These are phyloP conservation scores for Apolygus lucorum DNA, from an alignment of 1,140 invertebrate species.

Conservation along the genomic window DNA sequence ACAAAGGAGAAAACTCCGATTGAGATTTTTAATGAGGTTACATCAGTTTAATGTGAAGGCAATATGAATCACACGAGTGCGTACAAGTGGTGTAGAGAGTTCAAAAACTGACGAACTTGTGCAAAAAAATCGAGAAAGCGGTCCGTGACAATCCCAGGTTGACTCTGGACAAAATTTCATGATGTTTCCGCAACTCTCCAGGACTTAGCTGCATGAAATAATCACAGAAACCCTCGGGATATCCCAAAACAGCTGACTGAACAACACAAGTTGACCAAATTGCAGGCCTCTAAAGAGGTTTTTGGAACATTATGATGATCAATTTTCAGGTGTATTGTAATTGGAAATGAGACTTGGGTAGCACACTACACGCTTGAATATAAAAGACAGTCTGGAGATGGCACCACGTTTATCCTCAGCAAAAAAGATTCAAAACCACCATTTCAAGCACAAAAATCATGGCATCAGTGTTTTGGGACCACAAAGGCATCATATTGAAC, in stretches of 20 bases:
- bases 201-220: not conserved
- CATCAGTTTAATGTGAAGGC: constrained; percentile 16
- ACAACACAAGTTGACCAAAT: constrained; percentile 2
- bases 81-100: constrained; percentile 21
- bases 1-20: constrained; percentile 13
- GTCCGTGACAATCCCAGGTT: constrained; percentile 8
- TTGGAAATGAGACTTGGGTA: constrained; percentile 1
- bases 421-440: constrained; percentile 5
- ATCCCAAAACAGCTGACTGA: constrained; percentile 25
- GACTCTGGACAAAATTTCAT: constrained; percentile 3
- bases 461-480: not conserved
- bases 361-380: constrained; percentile 21
- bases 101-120: constrained; percentile 22
- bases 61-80: constrained; percentile 17
- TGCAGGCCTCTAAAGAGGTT: constrained; percentile 16
- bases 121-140: constrained; percentile 1
- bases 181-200: not conserved
- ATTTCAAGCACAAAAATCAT: not conserved
- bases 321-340: constrained; percentile 7
- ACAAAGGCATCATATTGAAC: constrained; percentile 8
- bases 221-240: constrained; percentile 1
- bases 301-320: constrained; percentile 9
- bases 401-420: constrained; percentile 15
- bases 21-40: constrained; percentile 22
- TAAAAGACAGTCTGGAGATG: constrained; percentile 29